phyloP scores from a whole-genome alignment of 1,140 invertebrate genomes.

The Hetaerina americana region DNA sequence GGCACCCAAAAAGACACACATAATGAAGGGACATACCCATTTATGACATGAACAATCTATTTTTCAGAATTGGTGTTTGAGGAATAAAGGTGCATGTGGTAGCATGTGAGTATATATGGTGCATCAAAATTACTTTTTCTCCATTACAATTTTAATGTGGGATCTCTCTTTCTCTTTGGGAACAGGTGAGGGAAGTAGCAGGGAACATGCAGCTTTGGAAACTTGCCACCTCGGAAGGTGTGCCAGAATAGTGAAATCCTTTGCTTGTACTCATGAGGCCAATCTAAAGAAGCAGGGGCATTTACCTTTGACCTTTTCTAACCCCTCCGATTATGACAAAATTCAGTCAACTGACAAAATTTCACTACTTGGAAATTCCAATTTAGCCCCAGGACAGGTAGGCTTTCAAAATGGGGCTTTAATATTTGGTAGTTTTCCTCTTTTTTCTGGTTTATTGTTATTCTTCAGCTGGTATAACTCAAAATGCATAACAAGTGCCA shows the following conservation, averaged over 20 bases:
- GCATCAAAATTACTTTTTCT: too few species aligned
- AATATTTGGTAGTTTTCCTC: background rate
- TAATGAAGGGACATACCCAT: too few species aligned
- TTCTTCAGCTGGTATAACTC: too few species aligned
- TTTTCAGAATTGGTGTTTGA: too few species aligned
- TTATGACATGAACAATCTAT: too few species aligned
- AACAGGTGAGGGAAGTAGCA: conserved; percentile 48
- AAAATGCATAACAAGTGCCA: too few species aligned
- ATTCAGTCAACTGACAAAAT: conserved; percentile 88
- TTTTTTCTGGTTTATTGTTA: background rate
- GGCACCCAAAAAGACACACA: too few species aligned
- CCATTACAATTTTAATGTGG: too few species aligned
- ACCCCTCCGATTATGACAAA: conserved; percentile 95
- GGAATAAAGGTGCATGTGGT: too few species aligned
- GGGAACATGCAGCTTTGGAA: conserved; percentile 97
- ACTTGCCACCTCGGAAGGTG: conserved; percentile 79
- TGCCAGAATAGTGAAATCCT: conserved; percentile 98
- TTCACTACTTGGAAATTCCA: conserved; percentile 74
- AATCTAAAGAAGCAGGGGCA: conserved; percentile 99
- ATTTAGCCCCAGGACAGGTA: conserved; percentile 84
- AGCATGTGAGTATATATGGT: too few species aligned
- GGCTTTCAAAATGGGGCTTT: conserved; percentile 12
- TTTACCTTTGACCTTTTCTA: conserved; percentile 88
- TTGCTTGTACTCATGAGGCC: conserved; percentile 98
- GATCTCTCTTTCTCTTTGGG: background rate